These are phyloP conservation scores for Pseudotriccus pelzelni DNA, from an alignment of 2,797 vertebrate genomes.

Conservation along the genomic window DNA sequence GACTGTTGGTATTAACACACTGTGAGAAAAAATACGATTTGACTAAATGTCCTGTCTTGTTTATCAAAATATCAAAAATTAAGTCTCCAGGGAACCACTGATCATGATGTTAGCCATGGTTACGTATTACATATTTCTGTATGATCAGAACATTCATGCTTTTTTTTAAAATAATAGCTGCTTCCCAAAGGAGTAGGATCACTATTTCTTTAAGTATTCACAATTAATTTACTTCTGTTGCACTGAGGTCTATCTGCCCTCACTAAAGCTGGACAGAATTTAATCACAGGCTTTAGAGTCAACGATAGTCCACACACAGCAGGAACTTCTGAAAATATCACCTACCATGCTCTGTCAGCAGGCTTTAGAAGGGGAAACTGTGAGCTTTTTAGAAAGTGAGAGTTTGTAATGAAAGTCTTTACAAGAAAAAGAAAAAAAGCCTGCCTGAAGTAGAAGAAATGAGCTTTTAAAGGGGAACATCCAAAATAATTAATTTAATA, in stretches of 20 bases:
- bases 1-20: not conserved
- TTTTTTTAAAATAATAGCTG: not conserved
- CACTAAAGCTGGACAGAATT: not conserved
- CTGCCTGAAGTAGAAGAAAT: not conserved
- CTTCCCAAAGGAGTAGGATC: not conserved
- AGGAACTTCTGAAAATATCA: not conserved
- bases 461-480: not conserved
- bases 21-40: not conserved
- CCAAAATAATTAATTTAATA: not conserved
- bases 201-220: not conserved
- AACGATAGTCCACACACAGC: accelerated
- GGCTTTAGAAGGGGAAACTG: not conserved
- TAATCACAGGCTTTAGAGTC: not conserved
- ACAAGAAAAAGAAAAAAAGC: not conserved
- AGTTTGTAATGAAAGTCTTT: not conserved
- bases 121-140: not conserved
- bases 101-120: not conserved
- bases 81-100: not conserved
- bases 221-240: not conserved
- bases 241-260: not conserved
- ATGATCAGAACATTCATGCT: not conserved
- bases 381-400: not conserved
- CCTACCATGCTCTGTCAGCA: not conserved
- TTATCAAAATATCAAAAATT: not conserved
- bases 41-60: not conserved